phyloP scores from a whole-genome alignment of 1,140 invertebrate species.

The Hylyphantes graminicola region DNA sequence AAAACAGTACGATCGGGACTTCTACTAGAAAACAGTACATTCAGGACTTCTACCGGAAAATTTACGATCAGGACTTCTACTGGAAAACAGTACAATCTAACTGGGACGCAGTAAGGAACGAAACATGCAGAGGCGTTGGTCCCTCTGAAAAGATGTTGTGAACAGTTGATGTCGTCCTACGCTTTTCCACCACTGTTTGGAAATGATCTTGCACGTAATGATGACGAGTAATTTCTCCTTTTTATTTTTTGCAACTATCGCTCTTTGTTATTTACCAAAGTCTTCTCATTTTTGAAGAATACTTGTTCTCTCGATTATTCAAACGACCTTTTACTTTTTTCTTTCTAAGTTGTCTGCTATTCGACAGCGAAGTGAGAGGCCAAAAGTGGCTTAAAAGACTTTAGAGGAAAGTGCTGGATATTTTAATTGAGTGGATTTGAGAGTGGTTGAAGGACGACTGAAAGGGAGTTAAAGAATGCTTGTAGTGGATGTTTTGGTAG shows the following conservation, averaged over 20 bases:
- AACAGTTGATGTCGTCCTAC: constrained; percentile 44
- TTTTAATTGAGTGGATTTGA: constrained; percentile 16
- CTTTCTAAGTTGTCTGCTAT: no score
- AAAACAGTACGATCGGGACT: no score
- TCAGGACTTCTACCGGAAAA: no score
- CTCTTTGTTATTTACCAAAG: neutral
- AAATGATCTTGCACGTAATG: constrained; percentile 30
- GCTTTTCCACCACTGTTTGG: constrained; percentile 28
- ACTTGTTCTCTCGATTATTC: constrained; percentile 37
- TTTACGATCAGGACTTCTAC: no score
- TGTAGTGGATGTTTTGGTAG: no score
- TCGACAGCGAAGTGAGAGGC: neutral
- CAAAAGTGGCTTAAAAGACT: neutral
- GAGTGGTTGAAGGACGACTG: no score
- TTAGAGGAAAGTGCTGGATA: constrained; percentile 17
- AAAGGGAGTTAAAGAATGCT: no score
- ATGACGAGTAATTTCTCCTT: constrained; percentile 9
- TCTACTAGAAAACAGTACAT: no score
- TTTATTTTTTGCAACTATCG: neutral
- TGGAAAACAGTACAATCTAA: no score
- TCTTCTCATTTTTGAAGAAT: neutral
- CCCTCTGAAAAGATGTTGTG: constrained; percentile 20
- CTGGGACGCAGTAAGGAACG: neutral
- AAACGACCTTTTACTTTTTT: neutral
- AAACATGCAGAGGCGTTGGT: constrained; percentile 35